A percentile compares a stretch with the other conserved stretches of the same genome.
These are phyloP conservation scores for Thinocorus orbignyianus DNA, from an alignment of 2,113 vertebrate genomes.

Conservation along the genomic window DNA sequence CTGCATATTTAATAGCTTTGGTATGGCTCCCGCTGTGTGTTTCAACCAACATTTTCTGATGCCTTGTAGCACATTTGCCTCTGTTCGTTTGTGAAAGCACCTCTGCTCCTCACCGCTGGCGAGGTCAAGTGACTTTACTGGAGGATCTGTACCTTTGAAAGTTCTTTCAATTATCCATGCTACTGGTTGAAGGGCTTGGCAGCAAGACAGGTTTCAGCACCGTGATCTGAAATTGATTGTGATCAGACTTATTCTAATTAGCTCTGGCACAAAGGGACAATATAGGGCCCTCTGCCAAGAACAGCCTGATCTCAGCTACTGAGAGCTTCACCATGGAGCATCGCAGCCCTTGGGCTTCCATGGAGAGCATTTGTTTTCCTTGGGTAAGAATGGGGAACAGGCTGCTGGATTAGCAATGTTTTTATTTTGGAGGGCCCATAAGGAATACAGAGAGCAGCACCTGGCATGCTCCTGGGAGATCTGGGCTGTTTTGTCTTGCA, in stretches of 20 bases:
- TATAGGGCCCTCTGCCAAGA: slow-evolving; percentile 40
- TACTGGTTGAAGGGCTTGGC: neutral
- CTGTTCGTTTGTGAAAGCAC: neutral
- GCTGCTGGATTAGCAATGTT: neutral
- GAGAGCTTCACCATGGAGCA: neutral
- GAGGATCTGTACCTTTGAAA: slow-evolving; percentile 9
- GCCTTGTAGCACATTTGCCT: neutral
- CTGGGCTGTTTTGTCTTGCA: neutral
- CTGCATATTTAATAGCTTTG: slow-evolving; percentile 34
- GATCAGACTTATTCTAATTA: slow-evolving; percentile 50
- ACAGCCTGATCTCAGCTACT: slow-evolving; percentile 20
- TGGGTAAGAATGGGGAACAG: neutral
- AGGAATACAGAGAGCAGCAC: neutral
- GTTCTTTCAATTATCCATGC: slow-evolving; percentile 4
- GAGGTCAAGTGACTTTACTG: neutral
- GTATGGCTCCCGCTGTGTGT: neutral
- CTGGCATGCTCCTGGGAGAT: neutral
- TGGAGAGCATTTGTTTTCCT: neutral
- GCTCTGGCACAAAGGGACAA: slow-evolving; percentile 16
- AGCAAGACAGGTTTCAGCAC: neutral
- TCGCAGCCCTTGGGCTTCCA: neutral
- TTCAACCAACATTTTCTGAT: neutral
- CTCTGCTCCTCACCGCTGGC: neutral
- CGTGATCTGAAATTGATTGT: slow-evolving; percentile 48
- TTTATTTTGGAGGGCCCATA: neutral